phyloP scores from a whole-genome alignment of 2,113 vertebrate species.

The Ailurus styani region DNA sequence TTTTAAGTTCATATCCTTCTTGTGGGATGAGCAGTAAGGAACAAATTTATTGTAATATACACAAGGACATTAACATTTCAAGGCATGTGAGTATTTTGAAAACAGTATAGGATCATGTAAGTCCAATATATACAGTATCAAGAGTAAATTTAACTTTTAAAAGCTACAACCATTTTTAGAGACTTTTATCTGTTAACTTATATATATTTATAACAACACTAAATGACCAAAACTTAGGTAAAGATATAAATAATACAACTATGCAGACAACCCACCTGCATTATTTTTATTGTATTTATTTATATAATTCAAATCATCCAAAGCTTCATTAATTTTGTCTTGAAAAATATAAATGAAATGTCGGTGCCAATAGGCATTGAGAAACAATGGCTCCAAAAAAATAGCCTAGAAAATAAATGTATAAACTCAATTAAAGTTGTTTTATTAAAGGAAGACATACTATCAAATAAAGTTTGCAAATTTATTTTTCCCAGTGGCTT shows the following conservation, averaged over 20 bases:
- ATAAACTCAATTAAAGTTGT: constrained; percentile 33
- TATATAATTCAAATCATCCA: constrained; percentile 84
- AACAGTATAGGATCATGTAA: background rate
- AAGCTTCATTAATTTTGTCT: constrained; percentile 78
- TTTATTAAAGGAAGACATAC: background rate
- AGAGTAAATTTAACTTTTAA: background rate
- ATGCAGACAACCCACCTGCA: constrained; percentile 72
- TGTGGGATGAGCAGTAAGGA: background rate
- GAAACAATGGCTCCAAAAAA: constrained; percentile 79
- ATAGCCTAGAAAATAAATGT: constrained; percentile 77
- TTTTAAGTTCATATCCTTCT: background rate
- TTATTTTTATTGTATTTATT: constrained; percentile 80
- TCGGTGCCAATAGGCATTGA: constrained; percentile 85
- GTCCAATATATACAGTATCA: background rate
- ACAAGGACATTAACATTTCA: background rate
- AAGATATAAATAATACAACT: background rate
- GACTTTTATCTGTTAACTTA: background rate
- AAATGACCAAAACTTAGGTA: constrained; percentile 2
- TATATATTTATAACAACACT: background rate
- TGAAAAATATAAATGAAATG: constrained; percentile 85
- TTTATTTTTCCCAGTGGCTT: background rate
- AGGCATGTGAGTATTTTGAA: background rate
- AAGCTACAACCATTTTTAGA: background rate
- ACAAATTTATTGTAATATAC: background rate
- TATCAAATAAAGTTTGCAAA: constrained; percentile 23